Evolutionary conservation across 53 echinoderm and acorn worm genomes (phyloP), one percentile per base, ranked within the genome.

Genomic region (Echinometra lucunter): DNA sequence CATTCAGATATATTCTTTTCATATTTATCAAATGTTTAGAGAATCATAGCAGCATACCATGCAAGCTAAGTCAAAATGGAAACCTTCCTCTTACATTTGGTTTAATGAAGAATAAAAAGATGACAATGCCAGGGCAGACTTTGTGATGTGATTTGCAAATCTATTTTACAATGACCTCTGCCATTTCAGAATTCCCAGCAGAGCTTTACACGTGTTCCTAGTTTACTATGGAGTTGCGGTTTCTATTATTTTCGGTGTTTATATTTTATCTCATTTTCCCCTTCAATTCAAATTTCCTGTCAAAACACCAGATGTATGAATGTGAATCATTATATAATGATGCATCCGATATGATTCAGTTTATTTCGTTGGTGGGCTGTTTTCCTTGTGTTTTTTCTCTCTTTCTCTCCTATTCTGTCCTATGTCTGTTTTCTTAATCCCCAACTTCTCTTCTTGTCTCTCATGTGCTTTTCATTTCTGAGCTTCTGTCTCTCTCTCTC

Each of bases 161-260:
- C 92, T 44, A 67, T 88, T 47, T 88, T 88, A 56, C 88, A 88
- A 57, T 90, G 90, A 57, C 28, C 90, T 57, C 60, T 90, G 60
- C 58, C 90, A 90, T 90, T 90, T 90, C 90, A 17, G 58, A 63
- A 63, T 57, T n/a, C 60, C 55, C 56, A 28, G 34, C 30, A 74
- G 74, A 74, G 74, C 74, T 74, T 74, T 74, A 74, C 74, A 74
- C 74, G 13, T 74, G 74, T 34, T 37, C 37, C 37, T 32, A 37
- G 74, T 74, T 74, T 74, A 74, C 34, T 3, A 37, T 74, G 35
- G 16, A 74, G 74, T 74, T 74, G 34, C 74, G 74, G 74, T 74
- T 74, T 74, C 30, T 35, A 74, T 74, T 74, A 37, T 37, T 74
- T 74, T 74, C 35, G 74, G 30, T 74, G 74, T 28, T 74, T 74